phyloP scores from a whole-genome alignment of 2,888 invertebrate genomes.

The Peribatodes rhomboidaria region DNA sequence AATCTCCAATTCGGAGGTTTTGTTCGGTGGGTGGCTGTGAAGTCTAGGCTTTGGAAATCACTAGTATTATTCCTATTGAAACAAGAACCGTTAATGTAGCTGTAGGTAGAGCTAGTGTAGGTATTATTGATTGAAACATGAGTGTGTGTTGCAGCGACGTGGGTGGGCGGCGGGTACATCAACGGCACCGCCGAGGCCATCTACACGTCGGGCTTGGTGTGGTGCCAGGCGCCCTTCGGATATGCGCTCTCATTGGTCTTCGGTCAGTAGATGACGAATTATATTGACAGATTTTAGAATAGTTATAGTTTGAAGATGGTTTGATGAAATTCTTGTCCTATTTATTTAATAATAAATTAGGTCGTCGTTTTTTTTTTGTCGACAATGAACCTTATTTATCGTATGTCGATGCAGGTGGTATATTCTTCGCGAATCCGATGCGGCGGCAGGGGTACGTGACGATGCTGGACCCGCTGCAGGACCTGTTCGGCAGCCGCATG shows the following conservation, averaged over 20 bases:
- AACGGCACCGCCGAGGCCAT: constrained; percentile 99
- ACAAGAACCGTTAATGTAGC: no score
- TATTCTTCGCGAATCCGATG: constrained; percentile 99
- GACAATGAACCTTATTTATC: no score
- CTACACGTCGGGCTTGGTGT: constrained; percentile 96
- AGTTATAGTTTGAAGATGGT: no score
- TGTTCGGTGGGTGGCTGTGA: no score
- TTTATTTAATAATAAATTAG: no score
- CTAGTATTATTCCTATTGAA: no score
- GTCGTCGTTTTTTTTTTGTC: no score
- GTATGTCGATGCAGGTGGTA: constrained; percentile 90
- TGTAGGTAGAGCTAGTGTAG: no score
- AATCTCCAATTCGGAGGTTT: no score
- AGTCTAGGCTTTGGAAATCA: no score
- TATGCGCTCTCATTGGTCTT: constrained; percentile 98
- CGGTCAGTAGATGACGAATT: constrained; percentile 89
- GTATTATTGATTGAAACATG: neutral
- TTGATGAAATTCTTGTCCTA: no score
- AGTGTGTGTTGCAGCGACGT: constrained; percentile 91
- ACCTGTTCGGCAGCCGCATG: constrained; percentile 98
- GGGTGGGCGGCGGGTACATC: constrained; percentile 99
- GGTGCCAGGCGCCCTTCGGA: constrained; percentile 99
- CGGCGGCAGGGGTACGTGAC: constrained; percentile 98
- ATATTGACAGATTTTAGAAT: no score
- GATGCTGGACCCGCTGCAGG: constrained; percentile 99